Evolutionary conservation across 30 jellyfish, hydroid and myxozoan genomes (phyloP).

Genomic region (Sanderia malayensis): DNA sequence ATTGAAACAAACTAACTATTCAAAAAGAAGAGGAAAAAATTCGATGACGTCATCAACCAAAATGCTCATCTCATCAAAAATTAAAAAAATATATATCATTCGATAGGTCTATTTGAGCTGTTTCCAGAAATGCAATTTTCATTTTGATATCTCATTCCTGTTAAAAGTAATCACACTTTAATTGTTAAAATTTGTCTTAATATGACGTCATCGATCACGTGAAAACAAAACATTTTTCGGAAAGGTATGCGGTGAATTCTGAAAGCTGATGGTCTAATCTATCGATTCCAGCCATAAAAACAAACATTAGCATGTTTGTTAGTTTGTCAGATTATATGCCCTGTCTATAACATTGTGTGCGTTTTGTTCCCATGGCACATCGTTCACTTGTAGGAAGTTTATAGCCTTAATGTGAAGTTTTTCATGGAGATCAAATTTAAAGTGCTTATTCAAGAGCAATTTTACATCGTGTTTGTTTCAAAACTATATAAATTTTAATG

Average conservation of each 20-base stretch:
- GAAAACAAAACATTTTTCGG: background rate
- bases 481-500: too few relatives aligned
- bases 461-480: too few relatives aligned
- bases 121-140: background rate
- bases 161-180: background rate
- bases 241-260: background rate
- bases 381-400: too few relatives aligned
- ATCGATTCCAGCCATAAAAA: background rate
- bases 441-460: too few relatives aligned
- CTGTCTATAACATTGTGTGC: too few relatives aligned
- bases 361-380: too few relatives aligned
- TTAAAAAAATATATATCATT: background rate
- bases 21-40: background rate
- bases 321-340: background rate
- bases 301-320: constrained; percentile 1
- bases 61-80: background rate
- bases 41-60: background rate
- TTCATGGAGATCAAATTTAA: too few relatives aligned
- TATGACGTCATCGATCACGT: constrained; percentile 2
- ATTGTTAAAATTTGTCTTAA: background rate
- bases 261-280: background rate
- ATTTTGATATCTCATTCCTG: background rate
- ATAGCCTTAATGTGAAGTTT: too few relatives aligned
- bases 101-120: background rate
- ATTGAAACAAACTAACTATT: background rate